Percentiles rank a stretch among this genome's conserved stretches.
phyloP scores from a whole-genome alignment of 2,797 vertebrate species.

The Lutjanus argentimaculatus region DNA sequence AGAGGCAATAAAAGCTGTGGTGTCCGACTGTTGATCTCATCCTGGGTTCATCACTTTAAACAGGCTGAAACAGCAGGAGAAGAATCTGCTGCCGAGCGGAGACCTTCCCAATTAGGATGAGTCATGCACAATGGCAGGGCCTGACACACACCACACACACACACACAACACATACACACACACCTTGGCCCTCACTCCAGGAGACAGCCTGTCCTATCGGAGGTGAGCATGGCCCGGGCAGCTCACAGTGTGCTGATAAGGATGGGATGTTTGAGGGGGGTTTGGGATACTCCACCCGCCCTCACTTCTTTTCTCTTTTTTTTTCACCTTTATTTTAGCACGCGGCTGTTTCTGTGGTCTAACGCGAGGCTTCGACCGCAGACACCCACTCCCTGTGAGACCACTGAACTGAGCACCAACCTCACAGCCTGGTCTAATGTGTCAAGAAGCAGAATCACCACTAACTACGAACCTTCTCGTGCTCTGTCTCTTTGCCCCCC shows the following conservation, averaged over 20 bases:
- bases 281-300: conserved; percentile 30
- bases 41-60: conserved; percentile 83
- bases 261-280: conserved; percentile 37
- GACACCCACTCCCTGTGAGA: conserved; percentile 80
- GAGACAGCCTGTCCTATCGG: conserved; percentile 66
- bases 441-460: conserved; percentile 70
- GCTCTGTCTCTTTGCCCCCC: conserved; percentile 38
- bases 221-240: conserved; percentile 51
- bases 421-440: conserved; percentile 76
- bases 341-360: conserved; percentile 66
- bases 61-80: conserved; percentile 82
- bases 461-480: conserved; percentile 61
- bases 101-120: conserved; percentile 84
- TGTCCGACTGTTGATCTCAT: conserved; percentile 79
- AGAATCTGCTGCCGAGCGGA: conserved; percentile 67
- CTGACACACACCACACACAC: conserved; percentile 56
- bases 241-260: conserved; percentile 63
- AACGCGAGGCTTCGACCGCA: conserved; percentile 70
- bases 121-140: conserved; percentile 72
- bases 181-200: conserved; percentile 52
- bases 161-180: conserved; percentile 58
- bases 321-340: conserved; percentile 66
- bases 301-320: conserved; percentile 19
- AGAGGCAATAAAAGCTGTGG: conserved; percentile 75
- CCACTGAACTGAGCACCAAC: conserved; percentile 74